These are phyloP conservation scores for Augiades crinisus DNA, from an alignment of 2,888 invertebrate species.

Conservation along the genomic window DNA sequence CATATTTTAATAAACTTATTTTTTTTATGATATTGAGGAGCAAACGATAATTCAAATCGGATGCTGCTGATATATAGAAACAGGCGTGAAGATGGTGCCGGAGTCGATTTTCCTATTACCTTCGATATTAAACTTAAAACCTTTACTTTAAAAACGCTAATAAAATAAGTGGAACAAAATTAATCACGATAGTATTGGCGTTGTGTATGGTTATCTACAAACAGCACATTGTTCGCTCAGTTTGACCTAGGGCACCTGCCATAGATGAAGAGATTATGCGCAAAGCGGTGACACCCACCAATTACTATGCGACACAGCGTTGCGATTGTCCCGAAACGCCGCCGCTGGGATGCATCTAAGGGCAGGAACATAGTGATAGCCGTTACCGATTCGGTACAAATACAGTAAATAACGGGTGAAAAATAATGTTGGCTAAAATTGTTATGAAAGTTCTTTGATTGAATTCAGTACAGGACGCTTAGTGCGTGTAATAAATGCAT, in stretches of 20 bases:
- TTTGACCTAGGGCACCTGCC: not conserved
- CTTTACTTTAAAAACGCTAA: not conserved
- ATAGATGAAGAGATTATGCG: conserved; percentile 1
- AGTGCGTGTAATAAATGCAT: too few relatives aligned
- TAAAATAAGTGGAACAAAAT: not conserved
- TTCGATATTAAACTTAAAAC: too few relatives aligned
- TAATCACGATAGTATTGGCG: not conserved
- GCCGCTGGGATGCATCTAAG: not conserved
- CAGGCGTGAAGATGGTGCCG: too few relatives aligned
- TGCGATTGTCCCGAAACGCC: not conserved
- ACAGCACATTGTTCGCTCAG: not conserved
- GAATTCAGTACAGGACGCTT: too few relatives aligned
- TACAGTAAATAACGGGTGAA: not conserved
- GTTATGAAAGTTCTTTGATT: too few relatives aligned
- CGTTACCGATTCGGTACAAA: not conserved
- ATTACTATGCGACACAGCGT: not conserved
- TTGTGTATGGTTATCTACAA: not conserved
- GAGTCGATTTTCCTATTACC: too few relatives aligned
- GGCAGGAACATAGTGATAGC: not conserved
- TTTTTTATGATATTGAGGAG: too few relatives aligned
- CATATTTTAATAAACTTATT: too few relatives aligned
- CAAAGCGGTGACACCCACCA: not conserved
- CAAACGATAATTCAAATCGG: too few relatives aligned
- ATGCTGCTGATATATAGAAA: too few relatives aligned
- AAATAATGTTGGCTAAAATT: not conserved